Evolutionary conservation across 2,113 vertebrate species (phyloP), one percentile per base, ranked within the genome.

Genomic region (Pterophyllum scalare): DNA sequence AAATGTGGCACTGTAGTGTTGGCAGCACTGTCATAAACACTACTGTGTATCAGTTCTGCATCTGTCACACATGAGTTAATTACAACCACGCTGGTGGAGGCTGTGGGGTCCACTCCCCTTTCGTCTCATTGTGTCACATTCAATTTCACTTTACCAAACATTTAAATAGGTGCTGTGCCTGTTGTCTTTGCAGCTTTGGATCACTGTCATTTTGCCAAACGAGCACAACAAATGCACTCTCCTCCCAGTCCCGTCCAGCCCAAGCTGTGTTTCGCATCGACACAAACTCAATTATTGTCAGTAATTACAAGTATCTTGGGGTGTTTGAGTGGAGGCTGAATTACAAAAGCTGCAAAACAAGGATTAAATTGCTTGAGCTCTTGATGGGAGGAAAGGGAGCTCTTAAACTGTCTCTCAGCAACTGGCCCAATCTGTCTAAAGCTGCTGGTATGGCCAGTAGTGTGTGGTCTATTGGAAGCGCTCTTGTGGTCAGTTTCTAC

Each of bases 351-450:
- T 93, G 91, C 87, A 95, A 95, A 95, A 96, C 93, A 95, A 88
- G 94, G 96, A 96, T 97, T 96, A 96, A 94, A 93, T 88, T 93
- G 94, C 92, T 93, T 92, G 93, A 93, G 94, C 94, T 86, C 93
- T 95, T 90, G 95, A 94, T 93, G 94, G 96, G 96, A 92, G 94
- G 94, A 96, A 95, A 96, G 95, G 94, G 96, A 96, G 96, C 96
- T 91, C 94, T 97, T 97, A 97, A 95, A 93, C 92, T 89, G 77
- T 95, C 90, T 96, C 96, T 97, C 94, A 95, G 87, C 94, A 97
- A 86, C 83, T 90, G 88, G 87, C 58, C 59, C 77, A 89, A 92
- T 95, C 91, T 93, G 88, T 92, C 80, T 87, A 76, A 67, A 84
- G 90, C 89, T 83, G 40, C 88, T 88, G 89, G 80, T 95, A 92